These are phyloP conservation scores for Enteromius thamalakanensis DNA, from an alignment of 2,797 vertebrate species.

Conservation along the genomic window DNA sequence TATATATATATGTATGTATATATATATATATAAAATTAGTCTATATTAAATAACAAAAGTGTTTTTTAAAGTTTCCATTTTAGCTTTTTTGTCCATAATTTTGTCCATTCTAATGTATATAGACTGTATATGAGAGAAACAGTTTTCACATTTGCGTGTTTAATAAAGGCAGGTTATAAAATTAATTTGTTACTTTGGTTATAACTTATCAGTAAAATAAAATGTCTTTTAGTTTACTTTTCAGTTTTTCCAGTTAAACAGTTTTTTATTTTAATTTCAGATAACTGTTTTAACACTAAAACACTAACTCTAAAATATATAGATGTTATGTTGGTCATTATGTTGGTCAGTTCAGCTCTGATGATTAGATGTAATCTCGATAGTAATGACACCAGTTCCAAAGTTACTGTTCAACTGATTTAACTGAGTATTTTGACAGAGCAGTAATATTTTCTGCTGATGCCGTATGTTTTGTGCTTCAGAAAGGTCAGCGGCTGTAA, in stretches of 20 bases:
- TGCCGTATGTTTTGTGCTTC: background rate
- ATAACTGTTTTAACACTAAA: background rate
- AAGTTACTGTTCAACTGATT: background rate
- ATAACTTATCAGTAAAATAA: background rate
- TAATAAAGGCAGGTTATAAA: background rate
- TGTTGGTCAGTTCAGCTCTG: background rate
- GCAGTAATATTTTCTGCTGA: slow-evolving; percentile 1
- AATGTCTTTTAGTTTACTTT: background rate
- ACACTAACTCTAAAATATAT: background rate
- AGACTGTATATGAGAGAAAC: background rate
- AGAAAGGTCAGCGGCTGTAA: slow-evolving; percentile 39
- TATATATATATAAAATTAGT: background rate
- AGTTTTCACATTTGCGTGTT: background rate
- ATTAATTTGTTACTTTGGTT: background rate
- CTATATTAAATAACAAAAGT: background rate
- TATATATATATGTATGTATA: background rate
- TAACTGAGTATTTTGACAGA: slow-evolving; percentile 27
- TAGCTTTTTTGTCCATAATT: no score
- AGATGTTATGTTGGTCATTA: background rate
- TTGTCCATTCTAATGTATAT: background rate
- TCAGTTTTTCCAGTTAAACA: background rate
- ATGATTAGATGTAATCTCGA: slow-evolving; percentile 2
- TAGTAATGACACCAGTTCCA: background rate
- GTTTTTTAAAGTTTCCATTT: no score
- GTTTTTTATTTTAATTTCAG: background rate